Evolutionary conservation across 2,888 invertebrate genomes (phyloP).

Genomic region (Stenotaenia linearis): DNA sequence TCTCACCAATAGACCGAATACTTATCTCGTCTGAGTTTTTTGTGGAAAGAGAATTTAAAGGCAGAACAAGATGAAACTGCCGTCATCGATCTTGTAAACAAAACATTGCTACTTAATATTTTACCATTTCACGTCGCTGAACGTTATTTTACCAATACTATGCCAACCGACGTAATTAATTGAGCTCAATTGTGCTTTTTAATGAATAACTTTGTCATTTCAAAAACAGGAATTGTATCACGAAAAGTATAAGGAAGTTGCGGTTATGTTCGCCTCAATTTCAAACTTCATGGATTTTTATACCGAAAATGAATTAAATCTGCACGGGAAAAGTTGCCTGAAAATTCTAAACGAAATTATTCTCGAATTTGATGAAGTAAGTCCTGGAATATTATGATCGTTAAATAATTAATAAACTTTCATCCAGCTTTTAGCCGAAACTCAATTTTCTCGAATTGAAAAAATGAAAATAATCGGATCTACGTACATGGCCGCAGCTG

Average conservation of each 20-base stretch:
- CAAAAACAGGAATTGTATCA: constrained; percentile 77
- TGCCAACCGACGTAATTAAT: background rate
- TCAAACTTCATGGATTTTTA: constrained; percentile 69
- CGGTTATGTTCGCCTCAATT: constrained; percentile 94
- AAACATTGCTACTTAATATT: constrained; percentile 83
- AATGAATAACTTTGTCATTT: no score
- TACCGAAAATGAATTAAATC: constrained; percentile 55
- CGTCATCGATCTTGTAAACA: constrained; percentile 79
- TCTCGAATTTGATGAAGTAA: constrained; percentile 83
- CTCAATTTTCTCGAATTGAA: constrained; percentile 66
- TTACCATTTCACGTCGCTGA: constrained; percentile 80
- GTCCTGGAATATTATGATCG: no score
- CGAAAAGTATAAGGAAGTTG: constrained; percentile 79
- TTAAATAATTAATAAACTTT: background rate
- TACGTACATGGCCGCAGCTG: constrained; percentile 96
- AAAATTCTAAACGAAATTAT: constrained; percentile 82
- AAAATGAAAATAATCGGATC: constrained; percentile 95
- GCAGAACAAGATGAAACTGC: constrained; percentile 80
- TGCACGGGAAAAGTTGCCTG: constrained; percentile 58
- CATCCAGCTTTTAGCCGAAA: constrained; percentile 52
- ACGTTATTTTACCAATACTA: constrained; percentile 46
- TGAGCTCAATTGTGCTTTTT: no score
- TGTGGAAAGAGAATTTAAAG: constrained; percentile 69
- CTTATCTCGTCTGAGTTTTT: constrained; percentile 77
- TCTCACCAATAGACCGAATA: constrained; percentile 62